A percentile compares a stretch with the other conserved stretches of the same genome.
Evolutionary conservation across 2,888 invertebrate species (phyloP).

Genomic region (Melangyna quadrimaculata): DNA sequence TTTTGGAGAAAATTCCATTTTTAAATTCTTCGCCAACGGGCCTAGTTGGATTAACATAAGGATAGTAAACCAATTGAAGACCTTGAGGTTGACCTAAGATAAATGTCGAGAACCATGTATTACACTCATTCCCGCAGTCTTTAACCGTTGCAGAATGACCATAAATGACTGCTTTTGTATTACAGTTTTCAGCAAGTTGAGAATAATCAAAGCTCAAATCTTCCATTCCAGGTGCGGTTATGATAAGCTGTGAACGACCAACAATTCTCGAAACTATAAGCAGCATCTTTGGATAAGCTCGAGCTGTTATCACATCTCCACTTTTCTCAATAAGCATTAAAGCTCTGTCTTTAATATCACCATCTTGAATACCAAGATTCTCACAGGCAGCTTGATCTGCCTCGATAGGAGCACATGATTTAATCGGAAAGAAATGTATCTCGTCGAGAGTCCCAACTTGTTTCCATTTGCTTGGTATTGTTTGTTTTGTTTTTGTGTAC

Average conservation of each 20-base stretch:
- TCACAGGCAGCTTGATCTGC: conserved; percentile 74
- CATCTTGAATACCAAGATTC: conserved; percentile 75
- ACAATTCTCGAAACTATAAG: conserved; percentile 73
- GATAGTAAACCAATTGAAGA: conserved; percentile 84
- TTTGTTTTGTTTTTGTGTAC: conserved; percentile 75
- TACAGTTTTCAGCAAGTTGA: conserved; percentile 75
- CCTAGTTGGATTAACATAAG: conserved; percentile 79
- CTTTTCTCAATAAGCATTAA: conserved; percentile 77
- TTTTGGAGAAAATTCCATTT: conserved; percentile 73
- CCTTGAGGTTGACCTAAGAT: conserved; percentile 81
- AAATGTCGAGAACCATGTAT: conserved; percentile 87
- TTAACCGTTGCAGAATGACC: conserved; percentile 83
- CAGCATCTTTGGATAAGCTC: conserved; percentile 78
- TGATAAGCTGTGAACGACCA: conserved; percentile 81
- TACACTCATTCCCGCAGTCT: conserved; percentile 88
- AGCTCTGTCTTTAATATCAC: conserved; percentile 75
- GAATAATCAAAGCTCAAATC: conserved; percentile 80
- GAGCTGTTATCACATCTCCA: conserved; percentile 77
- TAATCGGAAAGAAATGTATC: conserved; percentile 77
- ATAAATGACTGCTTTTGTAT: conserved; percentile 83
- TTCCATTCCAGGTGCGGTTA: conserved; percentile 83
- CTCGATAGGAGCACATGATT: conserved; percentile 77
- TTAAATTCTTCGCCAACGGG: conserved; percentile 72
- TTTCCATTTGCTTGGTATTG: conserved; percentile 78
- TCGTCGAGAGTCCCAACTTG: conserved; percentile 76